Evolutionary conservation across 2,113 vertebrate genomes (phyloP).

Genomic region (Oncorhynchus gorbuscha): DNA sequence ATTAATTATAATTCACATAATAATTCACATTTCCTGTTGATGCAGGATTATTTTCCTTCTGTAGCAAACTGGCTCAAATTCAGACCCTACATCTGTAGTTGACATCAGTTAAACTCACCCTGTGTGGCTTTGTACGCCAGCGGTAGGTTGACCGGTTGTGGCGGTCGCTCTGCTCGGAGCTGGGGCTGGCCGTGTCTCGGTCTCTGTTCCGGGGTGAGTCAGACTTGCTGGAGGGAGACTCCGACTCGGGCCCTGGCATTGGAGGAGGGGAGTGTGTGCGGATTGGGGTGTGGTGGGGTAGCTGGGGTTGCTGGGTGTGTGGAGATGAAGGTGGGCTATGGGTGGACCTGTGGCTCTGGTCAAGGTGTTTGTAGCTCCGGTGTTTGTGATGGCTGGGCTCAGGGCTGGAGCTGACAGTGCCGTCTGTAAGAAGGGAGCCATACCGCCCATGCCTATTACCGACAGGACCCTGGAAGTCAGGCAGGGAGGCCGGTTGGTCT

Average conservation of each 20-base stretch:
- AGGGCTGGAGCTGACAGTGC: constrained; percentile 64
- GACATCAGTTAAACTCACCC: constrained; percentile 51
- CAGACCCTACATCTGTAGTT: background rate
- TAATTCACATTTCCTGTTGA: no score
- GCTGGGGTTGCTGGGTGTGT: constrained; percentile 8
- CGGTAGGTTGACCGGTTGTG: constrained; percentile 30
- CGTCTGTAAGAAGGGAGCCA: constrained; percentile 53
- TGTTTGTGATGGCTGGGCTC: constrained; percentile 46
- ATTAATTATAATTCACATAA: no score
- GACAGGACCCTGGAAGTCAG: constrained; percentile 8
- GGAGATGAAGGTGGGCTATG: constrained; percentile 4
- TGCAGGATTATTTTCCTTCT: no score
- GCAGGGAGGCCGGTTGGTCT: constrained; percentile 24
- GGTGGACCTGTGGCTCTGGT: constrained; percentile 34
- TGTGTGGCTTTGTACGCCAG: constrained; percentile 37
- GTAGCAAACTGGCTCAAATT: no score
- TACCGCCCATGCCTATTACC: constrained; percentile 40
- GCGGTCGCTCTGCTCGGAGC: constrained; percentile 53
- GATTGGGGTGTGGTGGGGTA: constrained; percentile 19
- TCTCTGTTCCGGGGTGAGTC: constrained; percentile 59
- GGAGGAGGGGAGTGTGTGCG: constrained; percentile 30
- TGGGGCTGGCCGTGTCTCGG: constrained; percentile 47
- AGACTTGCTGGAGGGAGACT: constrained; percentile 65
- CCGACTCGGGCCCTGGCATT: constrained; percentile 41
- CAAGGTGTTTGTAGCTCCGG: constrained; percentile 39